Conservation (phyloP, 92 coral and sea anemone species). For the Umimayanthus kanabou region DNA sequence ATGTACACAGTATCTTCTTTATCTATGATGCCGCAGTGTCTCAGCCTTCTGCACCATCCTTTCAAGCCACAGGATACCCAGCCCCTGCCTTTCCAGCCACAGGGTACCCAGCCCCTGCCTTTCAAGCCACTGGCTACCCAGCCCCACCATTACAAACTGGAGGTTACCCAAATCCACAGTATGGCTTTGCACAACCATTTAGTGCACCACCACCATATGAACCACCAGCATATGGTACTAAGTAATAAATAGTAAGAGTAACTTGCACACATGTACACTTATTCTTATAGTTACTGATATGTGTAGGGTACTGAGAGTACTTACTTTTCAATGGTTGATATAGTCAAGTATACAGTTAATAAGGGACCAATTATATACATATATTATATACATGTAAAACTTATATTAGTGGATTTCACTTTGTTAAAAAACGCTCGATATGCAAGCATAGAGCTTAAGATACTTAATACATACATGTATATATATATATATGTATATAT, state of each 20-base stretch:
- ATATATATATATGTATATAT: no score
- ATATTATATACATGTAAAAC: no score
- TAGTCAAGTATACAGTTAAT: no score
- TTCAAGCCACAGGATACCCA: constrained; percentile 14
- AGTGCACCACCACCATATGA: constrained; percentile 20
- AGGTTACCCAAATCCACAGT: neutral
- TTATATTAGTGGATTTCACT: no score
- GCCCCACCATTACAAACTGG: neutral
- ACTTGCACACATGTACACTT: neutral
- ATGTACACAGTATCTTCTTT: constrained; percentile 73
- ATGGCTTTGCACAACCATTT: constrained; percentile 28
- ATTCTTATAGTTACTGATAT: no score
- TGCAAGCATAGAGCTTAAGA: no score
- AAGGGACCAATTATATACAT: no score
- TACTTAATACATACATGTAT: no score
- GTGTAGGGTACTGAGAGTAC: no score
- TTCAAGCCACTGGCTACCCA: constrained; percentile 10
- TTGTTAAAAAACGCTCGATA: no score
- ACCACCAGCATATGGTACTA: constrained; percentile 40
- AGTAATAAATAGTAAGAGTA: neutral
- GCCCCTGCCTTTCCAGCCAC: neutral
- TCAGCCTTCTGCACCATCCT: neutral
- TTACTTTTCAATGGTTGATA: no score
- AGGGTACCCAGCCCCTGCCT: constrained; percentile 1
- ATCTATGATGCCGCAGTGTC: constrained; percentile 43